Conservation (phyloP, 2,113 vertebrate species). For the Ammodytes marinus region DNA sequence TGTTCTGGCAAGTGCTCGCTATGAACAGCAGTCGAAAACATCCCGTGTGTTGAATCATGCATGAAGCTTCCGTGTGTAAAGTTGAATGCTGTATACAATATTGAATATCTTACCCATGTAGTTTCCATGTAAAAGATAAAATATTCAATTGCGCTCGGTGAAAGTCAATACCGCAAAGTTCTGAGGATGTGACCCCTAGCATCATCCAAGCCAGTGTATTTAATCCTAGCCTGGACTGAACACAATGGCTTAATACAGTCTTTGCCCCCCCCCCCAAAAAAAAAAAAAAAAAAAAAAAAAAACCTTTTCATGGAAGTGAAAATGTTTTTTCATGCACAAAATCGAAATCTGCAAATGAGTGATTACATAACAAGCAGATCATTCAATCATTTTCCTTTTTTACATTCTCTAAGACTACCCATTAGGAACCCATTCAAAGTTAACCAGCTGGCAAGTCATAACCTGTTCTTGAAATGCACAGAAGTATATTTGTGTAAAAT, state of each 20-base stretch:
- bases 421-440: slow-evolving; percentile 6
- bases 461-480: background rate
- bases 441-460: background rate
- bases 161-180: background rate
- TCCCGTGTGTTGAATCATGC: slow-evolving; percentile 49
- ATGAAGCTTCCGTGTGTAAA: slow-evolving; percentile 33
- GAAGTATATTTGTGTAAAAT: background rate
- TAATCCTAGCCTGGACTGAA: background rate
- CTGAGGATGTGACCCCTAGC: background rate
- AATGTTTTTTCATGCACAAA: background rate
- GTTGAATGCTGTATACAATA: background rate
- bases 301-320: no score
- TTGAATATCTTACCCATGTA: slow-evolving; percentile 2
- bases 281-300: no score
- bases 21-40: slow-evolving; percentile 24
- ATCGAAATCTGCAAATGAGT: background rate
- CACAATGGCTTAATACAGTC: background rate
- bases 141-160: background rate
- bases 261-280: no score
- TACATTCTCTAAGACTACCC: background rate
- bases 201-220: background rate
- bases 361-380: background rate
- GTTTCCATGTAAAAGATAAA: background rate
- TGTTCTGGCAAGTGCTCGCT: slow-evolving; percentile 25
- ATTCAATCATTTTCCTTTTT: background rate